Evolutionary conservation across 2,888 invertebrate species (phyloP), one percentile per base, ranked within the genome.

Genomic region (Temnothorax unifasciatus): DNA sequence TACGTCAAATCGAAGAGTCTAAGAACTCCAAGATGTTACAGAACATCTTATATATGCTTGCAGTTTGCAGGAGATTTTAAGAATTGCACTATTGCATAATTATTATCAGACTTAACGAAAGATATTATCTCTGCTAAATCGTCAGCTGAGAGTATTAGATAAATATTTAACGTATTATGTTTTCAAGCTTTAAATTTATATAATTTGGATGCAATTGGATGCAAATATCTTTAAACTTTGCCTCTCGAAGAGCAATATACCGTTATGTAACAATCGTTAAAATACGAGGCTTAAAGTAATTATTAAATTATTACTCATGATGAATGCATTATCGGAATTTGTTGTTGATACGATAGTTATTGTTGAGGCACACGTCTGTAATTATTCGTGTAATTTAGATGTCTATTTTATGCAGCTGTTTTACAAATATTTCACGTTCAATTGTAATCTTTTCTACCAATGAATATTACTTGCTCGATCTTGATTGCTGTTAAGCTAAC

Each of bases 361-460:
- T 81, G 79, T 81, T 81, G 73, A 81, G 8, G 79, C 79, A 81
- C 79, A 79, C 57, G 38, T 61, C 71, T 81, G 21, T 79, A 81
- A 81, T 81, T 81, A 81, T 81, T 81, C 59, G 73, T 81, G 79
- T 73, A 73, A 73, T 73, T 81, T 81, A 73, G 47, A 73, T 81
- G 79, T 81, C 73, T 81, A 81, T 81, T 81, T 81, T 50, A 38
- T 38, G 79, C 61, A 61, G 50, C 25, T 59, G 25, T 61, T 79
- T 71, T 69, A 47, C 21, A 69, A 69, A 69, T 54, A 54, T 59
- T 77, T 77, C 57, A 79, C 44, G 44, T 69, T 79, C 50, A 25
- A 47, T 73, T 59, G 34, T 74, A 59, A 59, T 47, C 5, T 79
- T 71, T 59, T 81, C 69, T 68, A 44, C 9, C 9, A 68, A n/a